Base-by-base conservation (phyloP, 2,888 invertebrate species). In the Parnassius glacialis region DNA sequence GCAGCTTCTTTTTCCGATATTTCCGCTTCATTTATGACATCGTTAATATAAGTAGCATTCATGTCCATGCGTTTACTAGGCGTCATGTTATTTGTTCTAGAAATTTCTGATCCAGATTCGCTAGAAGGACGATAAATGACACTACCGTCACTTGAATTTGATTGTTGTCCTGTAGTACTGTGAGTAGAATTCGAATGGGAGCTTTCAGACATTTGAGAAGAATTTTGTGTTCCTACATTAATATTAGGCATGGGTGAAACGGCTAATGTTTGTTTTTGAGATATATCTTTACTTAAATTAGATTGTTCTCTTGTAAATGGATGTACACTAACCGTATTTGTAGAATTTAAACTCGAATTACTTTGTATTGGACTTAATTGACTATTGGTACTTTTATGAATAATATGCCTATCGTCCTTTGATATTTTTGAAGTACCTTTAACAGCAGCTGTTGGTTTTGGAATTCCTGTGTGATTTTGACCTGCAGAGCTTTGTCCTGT, bases 381-480 rank as follows among this genome's bases (percentile, higher is more conserved):
- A 83, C 88, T 87, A 84, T 85, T 90, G 82, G 89, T 92, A 92
- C 81, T 92, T 88, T 92, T 92, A 88, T 82, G 85, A 87, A 89
- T 79, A 77, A 90, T 72, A 80, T 92, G 79, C 82, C 90, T 83
- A 76, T 92, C 81, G 78, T 94, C 94, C 82, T 93, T 92, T 68
- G 94, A 85, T 73, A 94, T 92, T 84, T 97, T 97, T 66, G 95
- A 95, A 34, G 96, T 97, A 67, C 97, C 97, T 90, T 97, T 97
- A 43, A 98, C 96, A 62, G 97, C 96, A 10, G 97, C 97, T 52
- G 97, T 97, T 2, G 97, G 97, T 83, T 97, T 97, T 0, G 97
- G 97, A 71, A 97, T 96, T 16, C 96, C 96, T 9, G 91, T 91
- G 52, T 84, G 84, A 72, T 88, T 90, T 62, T 78, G 87, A 42